Evolutionary conservation across 2,797 vertebrate genomes (phyloP).

Genomic region (Cyprinella venusta): DNA sequence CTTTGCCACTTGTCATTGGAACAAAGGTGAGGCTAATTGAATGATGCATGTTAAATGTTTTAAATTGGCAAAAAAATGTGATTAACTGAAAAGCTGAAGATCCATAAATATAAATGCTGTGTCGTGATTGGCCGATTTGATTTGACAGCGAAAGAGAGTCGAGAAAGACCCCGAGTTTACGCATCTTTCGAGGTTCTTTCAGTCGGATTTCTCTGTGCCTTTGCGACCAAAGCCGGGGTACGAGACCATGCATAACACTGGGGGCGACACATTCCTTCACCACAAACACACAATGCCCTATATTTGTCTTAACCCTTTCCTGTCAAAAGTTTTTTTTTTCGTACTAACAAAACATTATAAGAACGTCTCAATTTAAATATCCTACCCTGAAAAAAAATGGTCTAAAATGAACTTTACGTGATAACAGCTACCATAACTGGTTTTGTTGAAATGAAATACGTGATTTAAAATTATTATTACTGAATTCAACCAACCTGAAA

Average conservation of each 20-base stretch:
- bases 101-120: neutral
- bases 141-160: neutral
- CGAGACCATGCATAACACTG: slow-evolving; percentile 31
- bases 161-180: neutral
- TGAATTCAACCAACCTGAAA: too few species aligned
- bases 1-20: slow-evolving; percentile 80
- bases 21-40: slow-evolving; percentile 75
- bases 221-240: neutral
- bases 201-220: neutral
- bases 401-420: too few species aligned
- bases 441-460: too few species aligned
- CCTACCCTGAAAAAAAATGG: too few species aligned
- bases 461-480: too few species aligned
- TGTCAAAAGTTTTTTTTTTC: slow-evolving; percentile 2
- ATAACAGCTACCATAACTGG: too few species aligned
- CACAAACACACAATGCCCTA: slow-evolving; percentile 49
- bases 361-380: too few species aligned
- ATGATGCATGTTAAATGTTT: neutral
- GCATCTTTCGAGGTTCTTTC: neutral
- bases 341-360: neutral
- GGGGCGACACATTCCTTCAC: slow-evolving; percentile 52
- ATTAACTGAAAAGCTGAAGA: neutral
- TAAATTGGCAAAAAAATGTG: neutral
- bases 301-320: slow-evolving; percentile 63
- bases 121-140: neutral